Evolutionary conservation across 2,797 vertebrate genomes (phyloP).

Genomic region (Tragelaphus oryx): DNA sequence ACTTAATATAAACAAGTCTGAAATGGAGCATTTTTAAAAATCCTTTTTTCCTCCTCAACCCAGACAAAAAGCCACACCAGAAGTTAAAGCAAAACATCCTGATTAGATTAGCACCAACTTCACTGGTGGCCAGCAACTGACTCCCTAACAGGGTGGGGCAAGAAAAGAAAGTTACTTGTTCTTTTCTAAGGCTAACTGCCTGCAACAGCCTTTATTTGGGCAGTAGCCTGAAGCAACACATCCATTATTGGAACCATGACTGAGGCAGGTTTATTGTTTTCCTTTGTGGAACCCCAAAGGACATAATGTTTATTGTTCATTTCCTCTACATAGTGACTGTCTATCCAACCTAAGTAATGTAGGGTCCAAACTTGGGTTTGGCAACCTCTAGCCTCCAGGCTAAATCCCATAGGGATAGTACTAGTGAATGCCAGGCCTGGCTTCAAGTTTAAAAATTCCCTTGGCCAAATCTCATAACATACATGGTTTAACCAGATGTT

Average conservation of each 20-base stretch:
- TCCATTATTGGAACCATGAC: slow-evolving; percentile 54
- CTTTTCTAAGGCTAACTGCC: slow-evolving; percentile 3
- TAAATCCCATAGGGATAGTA: slow-evolving; percentile 20
- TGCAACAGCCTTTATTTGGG: slow-evolving; percentile 38
- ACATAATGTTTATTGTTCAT: slow-evolving; percentile 67
- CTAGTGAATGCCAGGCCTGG: slow-evolving; percentile 57
- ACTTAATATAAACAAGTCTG: slow-evolving; percentile 37
- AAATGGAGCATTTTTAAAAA: slow-evolving; percentile 30
- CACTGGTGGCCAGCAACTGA: slow-evolving; percentile 52
- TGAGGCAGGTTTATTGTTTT: slow-evolving; percentile 70
- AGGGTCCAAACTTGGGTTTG: slow-evolving; percentile 63
- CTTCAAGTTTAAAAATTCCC: slow-evolving; percentile 39
- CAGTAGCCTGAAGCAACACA: slow-evolving; percentile 48
- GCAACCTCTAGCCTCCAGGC: slow-evolving; percentile 52
- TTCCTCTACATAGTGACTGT: slow-evolving; percentile 55
- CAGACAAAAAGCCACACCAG: slow-evolving; percentile 63
- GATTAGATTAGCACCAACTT: slow-evolving; percentile 70
- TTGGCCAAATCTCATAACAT: slow-evolving; percentile 51
- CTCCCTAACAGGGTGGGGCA: slow-evolving; percentile 27
- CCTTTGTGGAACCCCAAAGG: slow-evolving; percentile 60
- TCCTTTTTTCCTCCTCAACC: slow-evolving; percentile 13
- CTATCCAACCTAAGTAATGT: slow-evolving; percentile 23
- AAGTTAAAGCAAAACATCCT: slow-evolving; percentile 70
- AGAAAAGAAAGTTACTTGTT: slow-evolving; percentile 55
- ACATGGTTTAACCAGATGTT: slow-evolving; percentile 67